Evolutionary conservation across 2,113 vertebrate genomes (phyloP).

Genomic region (Condylura cristata): DNA sequence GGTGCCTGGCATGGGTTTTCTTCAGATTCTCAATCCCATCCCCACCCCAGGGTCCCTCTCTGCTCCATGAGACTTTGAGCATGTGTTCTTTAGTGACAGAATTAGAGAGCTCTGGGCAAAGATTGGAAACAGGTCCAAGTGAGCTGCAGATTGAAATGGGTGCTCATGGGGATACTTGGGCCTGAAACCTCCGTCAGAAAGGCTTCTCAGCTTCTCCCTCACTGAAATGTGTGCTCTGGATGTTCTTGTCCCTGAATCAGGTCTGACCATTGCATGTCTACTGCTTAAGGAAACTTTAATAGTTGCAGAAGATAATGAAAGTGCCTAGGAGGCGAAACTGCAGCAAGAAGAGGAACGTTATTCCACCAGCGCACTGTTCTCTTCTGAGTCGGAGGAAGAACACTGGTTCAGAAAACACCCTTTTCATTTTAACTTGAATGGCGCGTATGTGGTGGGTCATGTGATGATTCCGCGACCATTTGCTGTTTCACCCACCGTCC

Average conservation of each 20-base stretch:
- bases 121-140: too few relatives aligned
- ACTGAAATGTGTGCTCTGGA: background rate
- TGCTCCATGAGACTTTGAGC: background rate
- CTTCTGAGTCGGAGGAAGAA: background rate
- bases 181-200: fast-evolving
- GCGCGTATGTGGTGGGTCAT: background rate
- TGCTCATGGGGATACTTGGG: background rate
- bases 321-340: background rate
- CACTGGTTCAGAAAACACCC: background rate
- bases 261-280: background rate
- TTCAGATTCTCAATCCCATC: background rate
- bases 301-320: background rate
- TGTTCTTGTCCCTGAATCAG: background rate
- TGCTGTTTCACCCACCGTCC: background rate
- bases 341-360: background rate
- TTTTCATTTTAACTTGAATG: background rate
- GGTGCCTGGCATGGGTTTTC: background rate
- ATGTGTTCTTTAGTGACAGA: background rate
- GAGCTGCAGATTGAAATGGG: background rate
- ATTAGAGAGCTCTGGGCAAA: background rate
- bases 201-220: background rate
- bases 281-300: background rate
- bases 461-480: background rate
- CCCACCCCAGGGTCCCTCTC: background rate
- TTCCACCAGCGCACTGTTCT: background rate